Evolutionary conservation across 2,888 invertebrate genomes (phyloP).

Genomic region (Hoplodrina blanda): DNA sequence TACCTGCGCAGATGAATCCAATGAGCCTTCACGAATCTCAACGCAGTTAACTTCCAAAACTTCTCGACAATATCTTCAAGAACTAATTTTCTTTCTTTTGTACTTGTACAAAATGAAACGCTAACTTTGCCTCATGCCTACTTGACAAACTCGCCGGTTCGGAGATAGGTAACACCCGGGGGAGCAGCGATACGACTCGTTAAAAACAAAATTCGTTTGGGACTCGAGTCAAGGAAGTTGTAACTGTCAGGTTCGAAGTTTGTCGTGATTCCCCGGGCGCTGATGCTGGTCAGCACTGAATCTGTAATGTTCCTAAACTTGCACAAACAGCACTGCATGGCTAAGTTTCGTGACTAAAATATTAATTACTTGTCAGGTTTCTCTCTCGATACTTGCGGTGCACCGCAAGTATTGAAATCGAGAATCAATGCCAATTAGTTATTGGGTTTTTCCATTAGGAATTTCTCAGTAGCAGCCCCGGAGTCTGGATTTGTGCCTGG

Average conservation of each 20-base stretch:
- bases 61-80: constrained; percentile 45
- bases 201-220: constrained; percentile 52
- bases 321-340: background rate
- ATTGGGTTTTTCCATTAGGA: no score
- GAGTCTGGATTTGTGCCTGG: no score
- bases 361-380: background rate
- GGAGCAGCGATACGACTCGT: constrained; percentile 28
- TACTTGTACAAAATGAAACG: constrained; percentile 38
- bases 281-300: background rate
- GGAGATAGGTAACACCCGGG: constrained; percentile 28
- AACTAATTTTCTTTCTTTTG: constrained; percentile 53
- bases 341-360: background rate
- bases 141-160: constrained; percentile 33
- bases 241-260: constrained; percentile 14
- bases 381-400: background rate
- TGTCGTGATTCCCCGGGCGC: background rate
- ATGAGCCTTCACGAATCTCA: constrained; percentile 1
- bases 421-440: no score
- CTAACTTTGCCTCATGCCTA: constrained; percentile 31
- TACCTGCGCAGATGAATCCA: constrained; percentile 1
- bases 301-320: background rate
- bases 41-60: constrained; percentile 17
- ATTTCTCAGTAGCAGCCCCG: no score
- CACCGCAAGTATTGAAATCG: no score
- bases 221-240: constrained; percentile 38